Evolutionary conservation across 2,113 vertebrate species (phyloP), one percentile per base, ranked within the genome.

Genomic region (Atlantisia rogersi): DNA sequence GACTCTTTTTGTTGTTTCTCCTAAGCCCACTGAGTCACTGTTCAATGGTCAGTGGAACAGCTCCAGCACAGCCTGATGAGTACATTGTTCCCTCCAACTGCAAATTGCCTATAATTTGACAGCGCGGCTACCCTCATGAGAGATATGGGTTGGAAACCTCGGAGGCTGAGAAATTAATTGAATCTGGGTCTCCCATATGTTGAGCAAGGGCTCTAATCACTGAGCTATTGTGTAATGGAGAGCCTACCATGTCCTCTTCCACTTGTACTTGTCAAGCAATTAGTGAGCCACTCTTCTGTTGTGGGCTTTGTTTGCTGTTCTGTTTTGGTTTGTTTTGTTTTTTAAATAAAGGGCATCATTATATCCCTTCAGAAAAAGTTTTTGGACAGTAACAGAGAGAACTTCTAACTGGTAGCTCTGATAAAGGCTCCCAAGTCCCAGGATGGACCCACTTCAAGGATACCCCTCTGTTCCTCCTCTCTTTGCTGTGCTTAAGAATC

Each of bases 81-180:
- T 16, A 76, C 16, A 24, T 53, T 86, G 14, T 77, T 65, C 21
- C 28, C 17, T 86, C 16, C 55, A 58, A 65, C 37, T 0, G 2
- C n/a, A 93, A 73, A 82, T 32, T 90, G 55, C 18, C 42, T 79
- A 18, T 80, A 80, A 95, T 73, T 82, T 92, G 82, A 69, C 32
- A 74, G 63, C 82, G 74, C 2, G 1, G 25, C 12, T 65, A 15
- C 16, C 16, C 44, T 92, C 60, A 37, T 14, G 68, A 92, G 71
- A 63, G 7, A 31, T 11, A 53, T 0, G 1, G 11, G 6, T 24
- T 94, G 50, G 40, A 90, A 92, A 81, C 68, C 68, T 90, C 0
- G 0, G 60, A 77, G 76, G 31, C 11, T 20, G 35, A 74, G 48
- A 90, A 96, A 94, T 82, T 87, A 94, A 94, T 93, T 92, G 62